phyloP scores from a whole-genome alignment of 37 sponge, comb jelly and placozoan species.

The Haliclona indistincta region DNA sequence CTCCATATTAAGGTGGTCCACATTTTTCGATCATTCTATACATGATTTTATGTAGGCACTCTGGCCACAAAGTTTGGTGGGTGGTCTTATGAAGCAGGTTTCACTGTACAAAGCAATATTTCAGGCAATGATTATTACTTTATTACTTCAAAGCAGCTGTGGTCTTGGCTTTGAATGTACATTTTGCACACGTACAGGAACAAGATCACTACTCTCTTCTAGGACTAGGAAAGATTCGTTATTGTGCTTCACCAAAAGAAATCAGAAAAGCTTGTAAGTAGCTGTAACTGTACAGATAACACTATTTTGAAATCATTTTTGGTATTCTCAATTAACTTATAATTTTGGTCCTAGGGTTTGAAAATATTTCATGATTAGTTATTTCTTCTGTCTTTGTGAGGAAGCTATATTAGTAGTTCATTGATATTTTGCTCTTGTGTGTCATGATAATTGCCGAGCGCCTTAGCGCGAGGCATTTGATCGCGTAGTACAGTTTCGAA shows the following conservation, averaged over 20 bases:
- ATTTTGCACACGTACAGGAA: no score
- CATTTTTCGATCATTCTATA: no score
- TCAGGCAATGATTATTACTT: background rate
- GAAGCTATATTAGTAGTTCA: no score
- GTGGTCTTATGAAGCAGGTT: background rate
- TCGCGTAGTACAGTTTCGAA: no score
- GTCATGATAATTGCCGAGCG: no score
- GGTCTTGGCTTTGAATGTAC: background rate
- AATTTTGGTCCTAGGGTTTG: background rate
- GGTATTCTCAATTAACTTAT: background rate
- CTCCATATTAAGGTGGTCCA: no score
- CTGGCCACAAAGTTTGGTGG: no score
- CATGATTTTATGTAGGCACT: no score
- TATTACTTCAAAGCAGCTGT: background rate
- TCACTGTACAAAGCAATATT: background rate
- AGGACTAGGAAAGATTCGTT: conserved; percentile 75
- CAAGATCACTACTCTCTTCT: conserved; percentile 96
- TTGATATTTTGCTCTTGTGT: no score
- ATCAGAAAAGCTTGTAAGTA: conserved; percentile 93
- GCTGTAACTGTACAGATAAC: background rate
- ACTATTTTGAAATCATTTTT: no score
- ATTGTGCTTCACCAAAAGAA: conserved; percentile 73
- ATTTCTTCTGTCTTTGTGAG: background rate
- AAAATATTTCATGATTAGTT: no score
- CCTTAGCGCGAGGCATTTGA: no score